phyloP scores from a whole-genome alignment of 2,113 vertebrate species.

The Athene cunicularia region DNA sequence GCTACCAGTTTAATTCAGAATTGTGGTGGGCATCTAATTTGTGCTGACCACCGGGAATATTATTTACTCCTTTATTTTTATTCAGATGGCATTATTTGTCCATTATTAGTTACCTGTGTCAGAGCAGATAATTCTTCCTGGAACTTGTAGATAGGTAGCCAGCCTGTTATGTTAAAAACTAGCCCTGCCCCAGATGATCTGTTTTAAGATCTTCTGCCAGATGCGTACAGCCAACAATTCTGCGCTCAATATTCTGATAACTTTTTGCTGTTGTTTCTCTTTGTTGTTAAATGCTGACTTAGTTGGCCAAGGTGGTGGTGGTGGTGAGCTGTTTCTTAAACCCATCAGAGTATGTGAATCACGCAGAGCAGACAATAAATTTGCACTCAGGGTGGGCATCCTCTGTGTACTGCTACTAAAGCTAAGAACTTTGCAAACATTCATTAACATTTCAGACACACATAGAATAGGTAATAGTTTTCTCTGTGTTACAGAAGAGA shows the following conservation, averaged over 20 bases:
- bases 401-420: not conserved
- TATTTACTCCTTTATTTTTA: not conserved
- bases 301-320: not conserved
- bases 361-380: not conserved
- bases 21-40: not conserved
- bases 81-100: not conserved
- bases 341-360: not conserved
- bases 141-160: not conserved
- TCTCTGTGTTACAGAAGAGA: not conserved
- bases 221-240: not conserved
- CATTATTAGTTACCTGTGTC: not conserved
- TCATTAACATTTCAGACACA: not conserved
- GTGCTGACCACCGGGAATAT: not conserved
- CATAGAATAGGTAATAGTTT: not conserved
- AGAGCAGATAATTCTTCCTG: not conserved
- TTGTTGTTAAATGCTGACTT: not conserved
- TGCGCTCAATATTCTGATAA: not conserved
- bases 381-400: not conserved
- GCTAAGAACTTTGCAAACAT: not conserved
- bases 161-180: not conserved
- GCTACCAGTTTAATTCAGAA: not conserved
- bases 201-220: not conserved
- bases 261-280: not conserved
- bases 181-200: not conserved
- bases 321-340: not conserved